phyloP scores from a whole-genome alignment of 2,888 invertebrate genomes.

The Perizoma affinitatum region DNA sequence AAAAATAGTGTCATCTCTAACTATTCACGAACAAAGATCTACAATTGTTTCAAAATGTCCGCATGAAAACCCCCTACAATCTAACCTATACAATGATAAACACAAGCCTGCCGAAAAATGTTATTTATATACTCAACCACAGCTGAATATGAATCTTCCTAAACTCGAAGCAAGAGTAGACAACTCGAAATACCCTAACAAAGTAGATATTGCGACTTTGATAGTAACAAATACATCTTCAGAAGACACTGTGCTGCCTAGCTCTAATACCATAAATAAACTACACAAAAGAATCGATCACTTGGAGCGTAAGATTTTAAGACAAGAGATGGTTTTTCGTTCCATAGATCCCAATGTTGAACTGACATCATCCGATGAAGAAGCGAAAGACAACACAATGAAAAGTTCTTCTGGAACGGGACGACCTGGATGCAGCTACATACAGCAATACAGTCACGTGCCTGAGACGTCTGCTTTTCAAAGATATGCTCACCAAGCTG shows the following conservation, averaged over 20 bases:
- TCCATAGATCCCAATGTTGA: conserved; percentile 61
- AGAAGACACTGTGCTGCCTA: conserved; percentile 48
- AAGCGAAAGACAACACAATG: conserved; percentile 53
- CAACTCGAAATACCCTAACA: conserved; percentile 49
- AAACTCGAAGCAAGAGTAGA: conserved; percentile 54
- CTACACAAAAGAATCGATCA: conserved; percentile 64
- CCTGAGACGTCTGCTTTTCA: conserved; percentile 78
- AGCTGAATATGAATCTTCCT: conserved; percentile 61
- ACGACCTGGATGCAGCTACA: conserved; percentile 71
- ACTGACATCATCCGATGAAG: conserved; percentile 69
- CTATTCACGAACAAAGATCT: conserved; percentile 51
- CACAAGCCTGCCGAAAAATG: conserved; percentile 62
- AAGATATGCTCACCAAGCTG: conserved; percentile 64
- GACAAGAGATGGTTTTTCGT: conserved; percentile 72
- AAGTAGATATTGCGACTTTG: conserved; percentile 63
- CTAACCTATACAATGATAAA: conserved; percentile 51
- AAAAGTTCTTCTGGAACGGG: conserved; percentile 49
- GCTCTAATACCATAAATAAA: conserved; percentile 49
- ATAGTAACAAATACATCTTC: conserved; percentile 59
- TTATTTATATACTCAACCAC: conserved; percentile 61
- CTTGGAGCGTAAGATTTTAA: conserved; percentile 66
- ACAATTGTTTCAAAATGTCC: conserved; percentile 52
- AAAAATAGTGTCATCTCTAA: conserved; percentile 48
- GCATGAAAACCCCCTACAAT: conserved; percentile 40
- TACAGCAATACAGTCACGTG: conserved; percentile 75